These are phyloP conservation scores for Alethe castanea DNA, from an alignment of 2,113 vertebrate species.

Conservation along the genomic window DNA sequence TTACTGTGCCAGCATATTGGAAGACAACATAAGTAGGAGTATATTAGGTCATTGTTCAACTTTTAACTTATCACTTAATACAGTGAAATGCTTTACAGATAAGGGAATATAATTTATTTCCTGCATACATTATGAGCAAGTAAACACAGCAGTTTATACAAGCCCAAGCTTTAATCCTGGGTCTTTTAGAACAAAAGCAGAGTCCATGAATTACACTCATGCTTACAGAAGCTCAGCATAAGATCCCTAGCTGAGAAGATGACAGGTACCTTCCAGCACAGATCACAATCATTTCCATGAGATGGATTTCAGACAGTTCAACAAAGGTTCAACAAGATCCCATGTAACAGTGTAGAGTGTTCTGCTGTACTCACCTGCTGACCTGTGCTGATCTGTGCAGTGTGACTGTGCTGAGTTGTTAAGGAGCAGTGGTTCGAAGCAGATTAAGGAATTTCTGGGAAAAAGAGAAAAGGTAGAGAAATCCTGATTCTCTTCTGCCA, in stretches of 20 bases:
- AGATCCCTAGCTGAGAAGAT: background rate
- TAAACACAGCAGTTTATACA: background rate
- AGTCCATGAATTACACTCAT: background rate
- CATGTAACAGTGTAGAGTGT: background rate
- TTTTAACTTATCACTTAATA: background rate
- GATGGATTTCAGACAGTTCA: background rate
- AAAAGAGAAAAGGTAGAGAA: background rate
- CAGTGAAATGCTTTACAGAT: background rate
- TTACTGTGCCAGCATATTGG: background rate
- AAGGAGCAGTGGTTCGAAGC: background rate
- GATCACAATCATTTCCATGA: background rate
- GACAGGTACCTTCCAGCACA: background rate
- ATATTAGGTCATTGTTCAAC: background rate
- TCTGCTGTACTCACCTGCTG: background rate
- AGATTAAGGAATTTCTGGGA: background rate
- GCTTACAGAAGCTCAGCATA: background rate
- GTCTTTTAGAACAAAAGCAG: background rate
- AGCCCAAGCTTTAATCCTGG: background rate
- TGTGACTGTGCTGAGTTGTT: background rate
- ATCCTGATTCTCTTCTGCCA: background rate
- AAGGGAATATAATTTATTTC: background rate
- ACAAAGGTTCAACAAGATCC: background rate
- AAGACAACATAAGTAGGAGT: background rate
- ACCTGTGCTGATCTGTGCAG: background rate
- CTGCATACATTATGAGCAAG: background rate